Evolutionary conservation across 2,888 invertebrate species (phyloP).

Genomic region (Cistogaster globosa): DNA sequence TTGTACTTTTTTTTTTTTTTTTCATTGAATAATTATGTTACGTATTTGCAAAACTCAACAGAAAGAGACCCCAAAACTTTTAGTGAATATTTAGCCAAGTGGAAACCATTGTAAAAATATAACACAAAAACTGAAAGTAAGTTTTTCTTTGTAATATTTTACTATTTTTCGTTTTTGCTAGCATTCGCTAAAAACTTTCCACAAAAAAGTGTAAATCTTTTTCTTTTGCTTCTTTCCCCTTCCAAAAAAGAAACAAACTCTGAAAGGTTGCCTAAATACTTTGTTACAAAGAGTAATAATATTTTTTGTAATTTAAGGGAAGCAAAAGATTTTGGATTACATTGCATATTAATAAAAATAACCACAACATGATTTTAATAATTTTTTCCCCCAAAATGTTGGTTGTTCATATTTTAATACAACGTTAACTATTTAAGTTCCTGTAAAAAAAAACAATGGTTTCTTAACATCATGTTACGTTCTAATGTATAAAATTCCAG

Average conservation of each 20-base stretch:
- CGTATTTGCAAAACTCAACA: conserved; percentile 7
- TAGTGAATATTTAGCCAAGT: conserved; percentile 43
- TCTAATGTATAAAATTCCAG: too few species aligned
- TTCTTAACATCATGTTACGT: too few species aligned
- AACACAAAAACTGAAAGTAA: conserved; percentile 41
- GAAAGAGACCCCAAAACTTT: conserved; percentile 39
- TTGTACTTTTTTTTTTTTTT: conserved; percentile 21
- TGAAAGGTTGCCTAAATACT: conserved; percentile 46
- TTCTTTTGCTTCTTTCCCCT: background rate
- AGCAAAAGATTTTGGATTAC: too few species aligned
- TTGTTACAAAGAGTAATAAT: background rate
- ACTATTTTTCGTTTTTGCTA: conserved; percentile 46
- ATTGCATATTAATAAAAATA: too few species aligned
- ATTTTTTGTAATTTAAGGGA: too few species aligned
- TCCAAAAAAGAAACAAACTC: background rate
- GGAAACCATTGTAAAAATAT: conserved; percentile 53
- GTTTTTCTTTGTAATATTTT: conserved; percentile 35
- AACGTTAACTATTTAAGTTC: too few species aligned
- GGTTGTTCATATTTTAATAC: too few species aligned
- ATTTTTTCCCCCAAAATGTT: too few species aligned
- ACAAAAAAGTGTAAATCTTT: conserved; percentile 35
- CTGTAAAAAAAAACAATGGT: too few species aligned
- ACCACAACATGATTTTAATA: too few species aligned
- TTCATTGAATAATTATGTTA: background rate
- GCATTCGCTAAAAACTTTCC: conserved; percentile 58